Evolutionary conservation across 2,888 invertebrate genomes (phyloP), one percentile per base, ranked within the genome.

Genomic region (Celastrina argiolus): DNA sequence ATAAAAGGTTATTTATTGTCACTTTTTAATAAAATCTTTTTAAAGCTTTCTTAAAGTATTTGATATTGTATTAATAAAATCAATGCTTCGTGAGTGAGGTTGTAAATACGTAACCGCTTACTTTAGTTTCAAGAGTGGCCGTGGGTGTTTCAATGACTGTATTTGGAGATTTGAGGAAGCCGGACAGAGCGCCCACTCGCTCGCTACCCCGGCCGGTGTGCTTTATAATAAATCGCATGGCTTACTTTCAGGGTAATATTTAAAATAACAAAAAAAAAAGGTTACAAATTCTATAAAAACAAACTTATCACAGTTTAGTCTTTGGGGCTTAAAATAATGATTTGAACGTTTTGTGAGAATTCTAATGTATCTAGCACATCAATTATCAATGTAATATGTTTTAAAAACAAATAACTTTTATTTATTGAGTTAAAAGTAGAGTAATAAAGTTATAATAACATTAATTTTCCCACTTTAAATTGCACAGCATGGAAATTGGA

Each of bases 71-170:
- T n/a, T n/a, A n/a, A n/a, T n/a, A n/a, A n/a, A n/a, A n/a, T n/a
- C n/a, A n/a, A n/a, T n/a, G n/a, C n/a, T n/a, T n/a, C n/a, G n/a
- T n/a, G n/a, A n/a, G n/a, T n/a, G n/a, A n/a, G n/a, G n/a, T 22
- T 59, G 8, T 28, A n/a, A 58, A 58, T 31, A 58, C 26, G n/a
- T n/a, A n/a, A 14, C 3, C 16, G 39, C 56, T 41, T 87, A 95
- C 95, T 92, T 94, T 94, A 7, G 97, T 96, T 69, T 96, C 94
- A 68, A 97, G 85, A 76, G 97, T 92, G 36, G 95, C 90, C 64
- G 95, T 83, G 0, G 97, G 97, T 28, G 97, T 97, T 84, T 95
- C 94, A 63, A 95, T 92, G 59, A 79, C 76, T 41, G 91, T 77
- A 65, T 88, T 89, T 0, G 93, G 92, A 63, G 92, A 88, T 74